Evolutionary conservation across 2,113 vertebrate genomes (phyloP), one percentile per base, ranked within the genome.

Genomic region (Tragelaphus strepsiceros): DNA sequence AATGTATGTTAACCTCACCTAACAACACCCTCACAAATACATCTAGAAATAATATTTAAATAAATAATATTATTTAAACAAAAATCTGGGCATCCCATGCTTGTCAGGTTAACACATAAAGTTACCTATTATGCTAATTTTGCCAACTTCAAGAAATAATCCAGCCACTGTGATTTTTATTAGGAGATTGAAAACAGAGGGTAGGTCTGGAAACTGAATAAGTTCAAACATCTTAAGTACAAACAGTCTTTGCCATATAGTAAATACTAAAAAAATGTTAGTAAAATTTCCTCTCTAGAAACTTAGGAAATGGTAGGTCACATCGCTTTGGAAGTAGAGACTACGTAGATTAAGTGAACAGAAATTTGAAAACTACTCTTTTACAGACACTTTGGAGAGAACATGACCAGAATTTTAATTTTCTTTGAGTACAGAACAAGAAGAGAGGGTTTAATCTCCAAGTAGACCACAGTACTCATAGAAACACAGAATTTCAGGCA

Each of bases 371-470:
- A 95, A 78, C 21, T 84, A 82, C 26, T 56, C 22, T 88, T 28
- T 89, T 74, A 82, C 15, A 93, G 30, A 91, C 7, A 77, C 80
- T 91, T 92, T 83, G 56, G 96, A 90, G 84, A 95, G 32, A 93
- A 88, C 35, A 46, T 88, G 58, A 59, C 26, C n/a, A 49, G 10
- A 78, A 61, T 84, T 93, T 88, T 95, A 58, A 39, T 91, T 92
- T 92, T 95, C n/a, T 61, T 92, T 92, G 43, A 51, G 4, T 49
- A 83, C 9, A 32, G 22, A 97, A 54, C 7, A 87, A 86, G 46
- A 94, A 88, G 6, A 85, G 16, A 74, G 5, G 3, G 15, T 62
- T 90, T 87, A n/a, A 17, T 74, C 56, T 96, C 74, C 74, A 24
- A 77, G 21, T 13, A 84, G 21, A 2, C 64, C 49, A n/a, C 24